phyloP scores from a whole-genome alignment of 2,113 vertebrate genomes.

The Picathartes gymnocephalus region DNA sequence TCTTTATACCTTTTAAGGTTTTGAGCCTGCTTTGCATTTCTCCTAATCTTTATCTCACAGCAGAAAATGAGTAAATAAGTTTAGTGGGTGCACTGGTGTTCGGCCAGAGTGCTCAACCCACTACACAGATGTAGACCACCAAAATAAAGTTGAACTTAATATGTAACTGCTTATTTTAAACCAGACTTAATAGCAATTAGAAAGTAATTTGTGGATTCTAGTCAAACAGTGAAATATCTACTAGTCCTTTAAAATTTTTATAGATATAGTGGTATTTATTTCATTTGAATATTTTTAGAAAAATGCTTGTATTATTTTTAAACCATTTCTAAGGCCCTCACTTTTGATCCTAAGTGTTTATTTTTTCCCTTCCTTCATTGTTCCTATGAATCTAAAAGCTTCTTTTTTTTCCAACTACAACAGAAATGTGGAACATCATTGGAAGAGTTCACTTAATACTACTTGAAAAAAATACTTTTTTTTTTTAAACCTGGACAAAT shows the following conservation, averaged over 20 bases:
- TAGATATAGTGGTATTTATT: not conserved
- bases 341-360: not conserved
- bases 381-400: not conserved
- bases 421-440: not conserved
- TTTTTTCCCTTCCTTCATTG: not conserved
- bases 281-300: not conserved
- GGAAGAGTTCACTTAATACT: not conserved
- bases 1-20: too few species aligned
- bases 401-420: not conserved
- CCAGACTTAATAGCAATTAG: not conserved
- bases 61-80: too few species aligned
- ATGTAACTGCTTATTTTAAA: not conserved
- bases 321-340: not conserved
- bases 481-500: not conserved
- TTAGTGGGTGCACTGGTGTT: too few species aligned
- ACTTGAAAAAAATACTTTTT: not conserved
- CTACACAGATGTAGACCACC: not conserved
- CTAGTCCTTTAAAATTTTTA: not conserved
- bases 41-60: too few species aligned
- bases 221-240: not conserved
- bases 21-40: too few species aligned
- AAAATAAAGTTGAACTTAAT: not conserved
- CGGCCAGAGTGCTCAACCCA: too few species aligned
- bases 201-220: not conserved
- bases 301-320: not conserved